These are phyloP conservation scores for Calvadosia cruxmelitensis DNA, from an alignment of 30 jellyfish, hydroid and myxozoan genomes.

Conservation along the genomic window DNA sequence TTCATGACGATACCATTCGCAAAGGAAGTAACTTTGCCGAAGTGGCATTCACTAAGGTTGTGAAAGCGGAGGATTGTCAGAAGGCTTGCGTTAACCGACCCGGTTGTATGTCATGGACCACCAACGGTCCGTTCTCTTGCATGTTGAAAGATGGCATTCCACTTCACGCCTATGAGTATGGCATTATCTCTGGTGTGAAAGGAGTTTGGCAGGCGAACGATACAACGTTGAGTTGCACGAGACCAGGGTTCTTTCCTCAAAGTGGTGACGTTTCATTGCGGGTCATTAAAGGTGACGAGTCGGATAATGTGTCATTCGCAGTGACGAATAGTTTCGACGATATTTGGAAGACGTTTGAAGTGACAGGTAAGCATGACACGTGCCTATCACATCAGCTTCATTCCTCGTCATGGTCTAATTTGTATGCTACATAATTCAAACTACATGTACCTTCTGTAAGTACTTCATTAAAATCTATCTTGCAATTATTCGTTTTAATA, in stretches of 20 bases:
- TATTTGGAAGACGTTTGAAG: slow-evolving; percentile 60
- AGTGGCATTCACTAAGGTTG: slow-evolving; percentile 73
- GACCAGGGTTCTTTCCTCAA: slow-evolving; percentile 91
- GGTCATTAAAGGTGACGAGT: slow-evolving; percentile 29
- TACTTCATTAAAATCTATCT: no score
- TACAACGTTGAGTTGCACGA: slow-evolving; percentile 28
- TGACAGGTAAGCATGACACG: slow-evolving; percentile 25
- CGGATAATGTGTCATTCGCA: slow-evolving; percentile 25
- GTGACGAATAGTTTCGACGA: slow-evolving; percentile 60
- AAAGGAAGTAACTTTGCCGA: slow-evolving; percentile 81
- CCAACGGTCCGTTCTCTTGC: slow-evolving; percentile 94
- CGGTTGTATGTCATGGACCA: slow-evolving; percentile 93
- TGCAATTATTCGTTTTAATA: no score
- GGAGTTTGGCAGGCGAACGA: slow-evolving; percentile 68
- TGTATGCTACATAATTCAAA: neutral
- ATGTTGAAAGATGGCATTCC: slow-evolving; percentile 94
- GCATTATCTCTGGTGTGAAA: slow-evolving; percentile 84
- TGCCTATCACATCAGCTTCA: neutral
- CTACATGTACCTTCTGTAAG: neutral
- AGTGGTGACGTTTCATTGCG: slow-evolving; percentile 77
- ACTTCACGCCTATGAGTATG: slow-evolving; percentile 84
- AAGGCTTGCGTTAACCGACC: slow-evolving; percentile 84
- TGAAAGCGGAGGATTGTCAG: slow-evolving; percentile 91
- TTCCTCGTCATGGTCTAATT: neutral
- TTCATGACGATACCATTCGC: slow-evolving; percentile 89